Evolutionary conservation across 1,140 invertebrate species (phyloP), one percentile per base, ranked within the genome.

Genomic region (Scaptodrosophila lebanonensis): DNA sequence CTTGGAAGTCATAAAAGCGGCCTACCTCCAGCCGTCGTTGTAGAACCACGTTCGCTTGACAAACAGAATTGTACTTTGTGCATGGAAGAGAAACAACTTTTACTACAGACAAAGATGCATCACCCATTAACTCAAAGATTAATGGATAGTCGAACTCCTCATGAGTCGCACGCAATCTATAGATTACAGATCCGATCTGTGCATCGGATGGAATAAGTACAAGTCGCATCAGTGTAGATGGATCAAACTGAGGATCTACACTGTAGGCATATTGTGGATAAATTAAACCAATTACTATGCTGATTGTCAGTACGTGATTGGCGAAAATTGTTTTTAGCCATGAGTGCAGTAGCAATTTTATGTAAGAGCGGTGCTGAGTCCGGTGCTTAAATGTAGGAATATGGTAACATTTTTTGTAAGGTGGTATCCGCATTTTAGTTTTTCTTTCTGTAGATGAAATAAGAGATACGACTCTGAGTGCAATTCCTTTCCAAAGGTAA

Each of bases 91-190:
- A 91, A 86, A 94, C 93, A 45, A 95, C 90, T 65, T 91, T 89
- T 29, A 95, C 91, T 67, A 93, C 91, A 25, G 92, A 89, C 49
- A 91, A 90, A 53, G 91, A 91, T 84, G 89, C 86, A 89, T 91
- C 86, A 88, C 91, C 93, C 52, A 92, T 90, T 50, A 95, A 90
- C 68, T 93, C 92, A 87, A 96, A 96, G 54, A 91, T 88, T 57
- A 96, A 88, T 51, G 94, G 95, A 88, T 95, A 95, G 86, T 96
- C 93, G 76, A 93, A 93, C 86, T 95, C 93, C 30, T 95, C 92
- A 87, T 96, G 95, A 62, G 93, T 93, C 39, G 94, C 95, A 82
- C 94, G 91, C 43, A 97, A 90, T 66, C 95, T 90, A 88, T 96
- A 96, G 84, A 96, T 94, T 64, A 95, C 91, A 9, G 93, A 92